Evolutionary conservation across 1,140 invertebrate genomes (phyloP).

Genomic region (Ostrea edulis): DNA sequence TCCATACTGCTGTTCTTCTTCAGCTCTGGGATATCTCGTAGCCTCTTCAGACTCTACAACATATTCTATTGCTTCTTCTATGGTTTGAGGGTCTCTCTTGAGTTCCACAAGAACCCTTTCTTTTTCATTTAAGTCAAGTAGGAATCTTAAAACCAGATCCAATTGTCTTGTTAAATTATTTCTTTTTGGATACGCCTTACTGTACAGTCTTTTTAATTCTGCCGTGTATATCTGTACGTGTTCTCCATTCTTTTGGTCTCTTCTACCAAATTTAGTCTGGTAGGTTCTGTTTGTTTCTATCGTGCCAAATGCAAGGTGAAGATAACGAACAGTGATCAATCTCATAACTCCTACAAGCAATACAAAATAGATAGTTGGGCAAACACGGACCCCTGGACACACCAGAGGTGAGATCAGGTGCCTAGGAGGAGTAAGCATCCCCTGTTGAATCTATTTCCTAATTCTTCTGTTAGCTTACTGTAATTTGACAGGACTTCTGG

Average conservation of each 20-base stretch:
- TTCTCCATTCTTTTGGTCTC: slow-evolving; percentile 47
- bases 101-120: slow-evolving; percentile 47
- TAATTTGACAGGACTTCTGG: no score
- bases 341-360: no score
- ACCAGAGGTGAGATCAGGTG: no score
- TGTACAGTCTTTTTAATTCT: slow-evolving; percentile 54
- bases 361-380: no score
- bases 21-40: slow-evolving; percentile 5
- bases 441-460: no score
- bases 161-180: no score
- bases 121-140: slow-evolving; percentile 50
- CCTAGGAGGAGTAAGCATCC: no score
- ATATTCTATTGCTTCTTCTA: slow-evolving; percentile 17
- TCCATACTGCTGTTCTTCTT: background rate
- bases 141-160: slow-evolving; percentile 49
- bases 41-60: slow-evolving; percentile 40
- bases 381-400: no score
- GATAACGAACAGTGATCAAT: no score
- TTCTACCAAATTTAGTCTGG: slow-evolving; percentile 48
- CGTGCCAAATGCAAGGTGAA: slow-evolving; percentile 36
- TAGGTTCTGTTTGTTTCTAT: slow-evolving; percentile 51
- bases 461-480: no score
- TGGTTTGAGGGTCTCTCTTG: no score
- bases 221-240: slow-evolving; percentile 49
- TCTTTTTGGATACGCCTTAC: no score